These are phyloP conservation scores for Morinoia aosen DNA, from an alignment of 2,888 invertebrate species.

Conservation along the genomic window DNA sequence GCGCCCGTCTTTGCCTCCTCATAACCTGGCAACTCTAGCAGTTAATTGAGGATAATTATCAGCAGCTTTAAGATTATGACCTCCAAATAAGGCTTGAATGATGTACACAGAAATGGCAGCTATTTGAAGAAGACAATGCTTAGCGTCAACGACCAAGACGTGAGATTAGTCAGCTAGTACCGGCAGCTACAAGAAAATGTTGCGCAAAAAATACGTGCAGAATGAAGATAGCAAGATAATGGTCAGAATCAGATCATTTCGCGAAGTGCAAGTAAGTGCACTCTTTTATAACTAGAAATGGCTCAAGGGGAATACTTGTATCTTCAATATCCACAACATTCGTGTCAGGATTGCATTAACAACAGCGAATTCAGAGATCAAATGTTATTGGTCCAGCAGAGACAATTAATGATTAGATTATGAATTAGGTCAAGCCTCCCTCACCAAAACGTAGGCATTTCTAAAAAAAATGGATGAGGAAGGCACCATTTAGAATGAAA, in stretches of 20 bases:
- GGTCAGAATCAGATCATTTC: background rate
- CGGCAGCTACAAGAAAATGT: background rate
- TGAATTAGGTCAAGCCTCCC: no score
- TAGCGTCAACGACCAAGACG: background rate
- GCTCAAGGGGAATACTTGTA: background rate
- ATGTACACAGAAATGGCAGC: constrained; percentile 43
- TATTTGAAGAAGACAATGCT: constrained; percentile 50
- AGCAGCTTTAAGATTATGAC: constrained; percentile 6
- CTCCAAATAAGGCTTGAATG: constrained; percentile 10
- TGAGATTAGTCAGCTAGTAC: background rate
- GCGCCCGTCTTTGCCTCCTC: background rate
- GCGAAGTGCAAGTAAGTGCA: background rate
- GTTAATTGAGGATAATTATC: constrained; percentile 37
- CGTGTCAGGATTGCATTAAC: background rate
- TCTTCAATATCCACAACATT: background rate
- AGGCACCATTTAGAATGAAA: no score
- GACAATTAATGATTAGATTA: no score
- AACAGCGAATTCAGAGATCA: background rate
- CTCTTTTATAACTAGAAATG: background rate
- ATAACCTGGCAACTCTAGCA: background rate
- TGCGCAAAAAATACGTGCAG: background rate
- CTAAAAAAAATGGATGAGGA: no score
- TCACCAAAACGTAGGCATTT: no score
- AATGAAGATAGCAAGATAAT: background rate
- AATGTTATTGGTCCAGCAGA: background rate